Percentiles rank a stretch among this genome's conserved stretches.
Conservation (phyloP, 2,888 invertebrate genomes). For the Microchrysa polita region DNA sequence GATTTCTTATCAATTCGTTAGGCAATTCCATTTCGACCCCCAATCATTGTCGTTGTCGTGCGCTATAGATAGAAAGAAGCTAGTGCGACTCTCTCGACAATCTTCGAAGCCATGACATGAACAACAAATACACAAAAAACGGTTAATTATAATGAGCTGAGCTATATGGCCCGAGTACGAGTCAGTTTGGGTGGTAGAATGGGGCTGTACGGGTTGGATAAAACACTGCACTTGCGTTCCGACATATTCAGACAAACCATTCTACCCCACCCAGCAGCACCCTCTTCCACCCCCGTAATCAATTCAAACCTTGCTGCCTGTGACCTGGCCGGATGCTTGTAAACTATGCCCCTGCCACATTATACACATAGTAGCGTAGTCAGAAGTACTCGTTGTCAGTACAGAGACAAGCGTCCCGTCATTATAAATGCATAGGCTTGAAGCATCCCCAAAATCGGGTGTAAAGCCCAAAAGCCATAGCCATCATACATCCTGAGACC, state of each 20-base stretch:
- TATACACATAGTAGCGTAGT: neutral
- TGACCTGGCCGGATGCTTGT: too few relatives aligned
- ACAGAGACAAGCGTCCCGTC: slow-evolving; percentile 15
- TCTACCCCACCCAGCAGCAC: neutral
- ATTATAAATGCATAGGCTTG: slow-evolving; percentile 7
- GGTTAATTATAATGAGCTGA: slow-evolving; percentile 37
- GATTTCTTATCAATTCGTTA: slow-evolving; percentile 42
- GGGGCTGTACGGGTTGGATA: neutral
- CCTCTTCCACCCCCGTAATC: too few relatives aligned
- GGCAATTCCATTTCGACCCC: slow-evolving; percentile 20
- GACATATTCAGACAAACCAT: neutral
- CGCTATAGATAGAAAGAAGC: too few relatives aligned
- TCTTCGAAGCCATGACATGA: slow-evolving; percentile 25
- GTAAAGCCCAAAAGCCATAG: slow-evolving; percentile 26
- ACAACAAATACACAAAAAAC: slow-evolving; percentile 39
- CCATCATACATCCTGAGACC: neutral
- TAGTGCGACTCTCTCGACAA: slow-evolving; percentile 17
- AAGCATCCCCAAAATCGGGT: slow-evolving; percentile 30
- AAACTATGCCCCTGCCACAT: too few relatives aligned
- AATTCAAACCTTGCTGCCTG: too few relatives aligned
- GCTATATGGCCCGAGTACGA: neutral
- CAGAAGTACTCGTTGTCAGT: neutral
- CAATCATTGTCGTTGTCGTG: too few relatives aligned
- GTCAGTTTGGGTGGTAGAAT: neutral
- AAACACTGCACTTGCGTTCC: slow-evolving; percentile 41